These are phyloP conservation scores for Heteractis magnifica DNA, from an alignment of 92 coral and sea anemone genomes.

Conservation along the genomic window DNA sequence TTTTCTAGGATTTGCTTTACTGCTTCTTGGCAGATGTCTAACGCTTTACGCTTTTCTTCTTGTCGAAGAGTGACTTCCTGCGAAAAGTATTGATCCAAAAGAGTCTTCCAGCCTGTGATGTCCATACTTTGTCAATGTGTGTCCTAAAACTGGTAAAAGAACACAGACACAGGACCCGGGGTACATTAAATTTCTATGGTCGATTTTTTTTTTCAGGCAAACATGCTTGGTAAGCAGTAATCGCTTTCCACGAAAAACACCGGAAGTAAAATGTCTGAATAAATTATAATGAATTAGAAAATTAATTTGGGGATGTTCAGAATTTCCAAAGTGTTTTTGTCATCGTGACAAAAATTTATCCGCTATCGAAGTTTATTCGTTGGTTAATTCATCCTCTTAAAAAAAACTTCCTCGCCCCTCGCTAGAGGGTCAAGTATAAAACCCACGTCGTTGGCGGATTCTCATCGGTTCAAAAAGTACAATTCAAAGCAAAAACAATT, in stretches of 20 bases:
- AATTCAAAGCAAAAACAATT: too few relatives aligned
- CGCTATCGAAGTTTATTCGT: too few relatives aligned
- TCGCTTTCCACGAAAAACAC: not conserved
- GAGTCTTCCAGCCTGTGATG: not conserved
- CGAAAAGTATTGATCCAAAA: conserved; percentile 12
- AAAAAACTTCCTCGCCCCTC: too few relatives aligned
- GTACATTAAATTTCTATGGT: not conserved
- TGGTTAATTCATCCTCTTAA: too few relatives aligned
- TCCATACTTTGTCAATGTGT: not conserved
- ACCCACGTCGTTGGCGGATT: too few relatives aligned
- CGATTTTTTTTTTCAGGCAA: not conserved
- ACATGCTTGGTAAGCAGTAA: not conserved
- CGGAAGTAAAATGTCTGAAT: conserved; percentile 9
- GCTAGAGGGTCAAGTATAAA: too few relatives aligned
- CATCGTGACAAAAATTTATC: too few relatives aligned
- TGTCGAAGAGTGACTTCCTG: not conserved
- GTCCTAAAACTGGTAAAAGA: not conserved
- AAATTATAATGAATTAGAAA: not conserved
- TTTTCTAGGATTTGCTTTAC: conserved; percentile 33
- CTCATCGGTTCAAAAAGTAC: too few relatives aligned
- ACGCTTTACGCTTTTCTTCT: conserved; percentile 31
- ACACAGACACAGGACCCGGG: not conserved
- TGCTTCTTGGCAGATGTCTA: conserved; percentile 35
- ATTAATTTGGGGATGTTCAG: not conserved
- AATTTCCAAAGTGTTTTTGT: too few relatives aligned